phyloP scores from a whole-genome alignment of 2,888 invertebrate species.

The Branchipolynoe longqiensis region DNA sequence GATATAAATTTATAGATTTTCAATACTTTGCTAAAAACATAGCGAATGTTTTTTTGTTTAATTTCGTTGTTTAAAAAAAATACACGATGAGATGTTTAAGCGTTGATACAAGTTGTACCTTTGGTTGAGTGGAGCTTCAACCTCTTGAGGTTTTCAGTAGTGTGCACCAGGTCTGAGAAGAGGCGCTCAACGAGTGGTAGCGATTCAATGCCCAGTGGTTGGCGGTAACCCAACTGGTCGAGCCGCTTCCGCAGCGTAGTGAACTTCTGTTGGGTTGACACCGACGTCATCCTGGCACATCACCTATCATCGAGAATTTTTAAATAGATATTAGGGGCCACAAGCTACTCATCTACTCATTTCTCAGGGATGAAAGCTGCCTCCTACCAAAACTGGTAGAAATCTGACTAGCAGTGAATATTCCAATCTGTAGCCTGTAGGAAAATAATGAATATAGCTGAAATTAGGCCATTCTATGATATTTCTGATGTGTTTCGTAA shows the following conservation, averaged over 20 bases:
- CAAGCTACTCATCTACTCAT: neutral
- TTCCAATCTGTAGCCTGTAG: too few relatives aligned
- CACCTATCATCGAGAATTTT: neutral
- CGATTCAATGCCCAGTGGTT: constrained; percentile 88
- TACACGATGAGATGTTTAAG: too few relatives aligned
- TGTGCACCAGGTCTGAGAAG: constrained; percentile 91
- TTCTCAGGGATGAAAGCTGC: too few relatives aligned
- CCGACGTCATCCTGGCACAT: neutral
- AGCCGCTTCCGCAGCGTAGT: constrained; percentile 87
- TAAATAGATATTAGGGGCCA: neutral
- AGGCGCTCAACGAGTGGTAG: constrained; percentile 91
- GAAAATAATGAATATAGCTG: neutral
- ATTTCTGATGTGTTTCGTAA: too few relatives aligned
- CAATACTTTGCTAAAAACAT: too few relatives aligned
- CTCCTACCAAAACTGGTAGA: too few relatives aligned
- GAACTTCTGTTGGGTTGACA: constrained; percentile 79
- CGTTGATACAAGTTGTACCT: too few relatives aligned
- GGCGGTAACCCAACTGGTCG: constrained; percentile 91
- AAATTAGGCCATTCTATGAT: too few relatives aligned
- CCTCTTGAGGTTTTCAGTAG: constrained; percentile 92
- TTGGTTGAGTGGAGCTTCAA: constrained; percentile 85
- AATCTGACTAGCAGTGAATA: too few relatives aligned
- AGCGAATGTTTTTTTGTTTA: too few relatives aligned
- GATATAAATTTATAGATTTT: too few relatives aligned
- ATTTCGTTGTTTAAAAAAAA: too few relatives aligned